Conservation (phyloP, 2,113 vertebrate genomes). For the Pao palembangensis region DNA sequence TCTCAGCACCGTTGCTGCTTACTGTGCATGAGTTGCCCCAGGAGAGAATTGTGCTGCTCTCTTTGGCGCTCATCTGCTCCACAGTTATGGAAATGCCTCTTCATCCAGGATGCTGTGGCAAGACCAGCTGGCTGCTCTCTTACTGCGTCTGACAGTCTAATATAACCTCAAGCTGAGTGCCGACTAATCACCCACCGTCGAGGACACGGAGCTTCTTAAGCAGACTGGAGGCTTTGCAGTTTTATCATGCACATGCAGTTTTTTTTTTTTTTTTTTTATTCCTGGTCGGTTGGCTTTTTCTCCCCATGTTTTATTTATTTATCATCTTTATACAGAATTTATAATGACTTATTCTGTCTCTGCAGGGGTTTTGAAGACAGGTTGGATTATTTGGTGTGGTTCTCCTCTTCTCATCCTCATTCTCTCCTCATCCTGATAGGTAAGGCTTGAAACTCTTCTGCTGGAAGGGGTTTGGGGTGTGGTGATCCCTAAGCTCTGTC, state of each 20-base stretch:
- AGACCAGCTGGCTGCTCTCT: conserved; percentile 61
- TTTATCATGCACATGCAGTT: conserved; percentile 54
- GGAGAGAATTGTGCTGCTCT: conserved; percentile 12
- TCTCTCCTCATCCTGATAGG: not conserved
- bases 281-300: too few species aligned
- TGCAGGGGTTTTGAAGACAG: conserved; percentile 20
- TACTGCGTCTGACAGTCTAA: conserved; percentile 51
- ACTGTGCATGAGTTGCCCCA: conserved; percentile 1
- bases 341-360: too few species aligned
- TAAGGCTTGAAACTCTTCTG: not conserved
- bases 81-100: conserved; percentile 34
- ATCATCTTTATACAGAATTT: too few species aligned
- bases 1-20: not conserved
- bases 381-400: conserved; percentile 31
- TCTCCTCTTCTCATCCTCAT: not conserved
- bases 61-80: conserved; percentile 38
- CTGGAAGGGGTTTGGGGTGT: conserved; percentile 18
- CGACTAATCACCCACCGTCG: conserved; percentile 48
- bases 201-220: conserved; percentile 63
- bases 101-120: conserved; percentile 35
- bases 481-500: conserved; percentile 28
- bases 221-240: conserved; percentile 51
- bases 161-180: conserved; percentile 36
- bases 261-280: conserved; percentile 55
- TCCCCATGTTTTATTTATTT: too few species aligned